Evolutionary conservation across 2,888 invertebrate species (phyloP), one percentile per base, ranked within the genome.

Genomic region (Phymatocera aterrima): DNA sequence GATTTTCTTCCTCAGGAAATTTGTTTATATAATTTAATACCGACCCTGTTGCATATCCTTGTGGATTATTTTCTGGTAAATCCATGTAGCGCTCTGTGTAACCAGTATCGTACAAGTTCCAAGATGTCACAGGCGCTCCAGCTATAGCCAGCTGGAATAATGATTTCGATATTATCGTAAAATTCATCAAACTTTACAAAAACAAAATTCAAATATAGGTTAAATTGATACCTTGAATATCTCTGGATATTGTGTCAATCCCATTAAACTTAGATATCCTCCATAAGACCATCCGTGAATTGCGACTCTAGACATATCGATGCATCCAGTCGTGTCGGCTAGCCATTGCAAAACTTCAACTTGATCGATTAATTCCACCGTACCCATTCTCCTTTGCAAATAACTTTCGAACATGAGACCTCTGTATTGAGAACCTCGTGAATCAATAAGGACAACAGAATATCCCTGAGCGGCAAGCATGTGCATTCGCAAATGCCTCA

Each of bases 281-380:
- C 99, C 99, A 88, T 99, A 99, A 60, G 99, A 99, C 99, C 99
- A 99, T 0, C 99, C 99, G 89, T 98, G 98, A 84, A 99, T 97
- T 0, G 97, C 99, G 15, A 99, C 95, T 65, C 99, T 93, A 83
- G 94, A 94, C 93, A 98, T 93, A 89, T 99, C 99, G 81, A 99
- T 97, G 85, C 95, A 97, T 60, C 95, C 96, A 3, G 96, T 93
- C 82, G 95, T 95, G 81, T 96, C 95, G 0, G 97, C 95, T 78
- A 99, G 91, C 94, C 96, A 96, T 83, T 95, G 94, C 70, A 99
- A 91, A 0, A 98, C 98, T 91, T 99, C 98, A 2, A 98, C 96
- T 93, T 99, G 99, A 91, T 99, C 99, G 54, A 95, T 95, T 70
- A 99, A 91, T 89, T 99, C 99, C 2, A 98, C 96, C 37, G 96